These are phyloP conservation scores for Enteromius treurensis DNA, from an alignment of 2,797 vertebrate species.

Conservation along the genomic window DNA sequence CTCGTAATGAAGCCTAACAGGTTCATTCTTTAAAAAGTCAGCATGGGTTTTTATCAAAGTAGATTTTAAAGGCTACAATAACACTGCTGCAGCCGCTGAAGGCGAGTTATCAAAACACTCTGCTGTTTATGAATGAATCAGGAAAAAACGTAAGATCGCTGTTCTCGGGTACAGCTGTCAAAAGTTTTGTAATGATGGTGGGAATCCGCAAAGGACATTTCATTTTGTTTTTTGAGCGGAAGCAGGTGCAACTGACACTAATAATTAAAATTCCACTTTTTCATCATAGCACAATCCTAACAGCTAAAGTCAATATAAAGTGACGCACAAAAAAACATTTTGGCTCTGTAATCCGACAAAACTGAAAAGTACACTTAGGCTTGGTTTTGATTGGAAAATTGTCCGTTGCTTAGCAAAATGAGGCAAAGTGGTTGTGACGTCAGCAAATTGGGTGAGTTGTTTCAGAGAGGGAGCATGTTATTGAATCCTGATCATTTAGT, in stretches of 20 bases:
- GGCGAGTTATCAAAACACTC: slow-evolving; percentile 18
- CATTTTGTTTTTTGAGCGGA: neutral
- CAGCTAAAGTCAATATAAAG: neutral
- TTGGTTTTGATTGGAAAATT: neutral
- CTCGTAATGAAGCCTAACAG: slow-evolving; percentile 18
- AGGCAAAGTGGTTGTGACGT: neutral
- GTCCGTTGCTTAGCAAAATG: neutral
- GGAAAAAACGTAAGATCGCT: neutral
- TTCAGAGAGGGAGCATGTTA: neutral
- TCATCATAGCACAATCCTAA: neutral
- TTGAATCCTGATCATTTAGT: neutral
- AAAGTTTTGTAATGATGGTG: neutral
- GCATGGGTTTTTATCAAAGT: slow-evolving; percentile 26
- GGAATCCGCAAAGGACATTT: neutral
- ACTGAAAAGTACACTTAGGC: neutral
- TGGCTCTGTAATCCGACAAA: neutral
- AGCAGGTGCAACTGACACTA: slow-evolving; percentile 19
- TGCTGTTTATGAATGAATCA: slow-evolving; percentile 20
- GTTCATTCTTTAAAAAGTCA: slow-evolving; percentile 48
- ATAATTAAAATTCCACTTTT: neutral
- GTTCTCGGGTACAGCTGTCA: slow-evolving; percentile 3
- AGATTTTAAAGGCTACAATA: slow-evolving; percentile 20
- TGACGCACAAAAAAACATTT: neutral
- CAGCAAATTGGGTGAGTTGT: neutral
- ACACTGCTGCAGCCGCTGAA: neutral